Conservation (phyloP, 2,888 invertebrate species). For the Ernsta delagoae region DNA sequence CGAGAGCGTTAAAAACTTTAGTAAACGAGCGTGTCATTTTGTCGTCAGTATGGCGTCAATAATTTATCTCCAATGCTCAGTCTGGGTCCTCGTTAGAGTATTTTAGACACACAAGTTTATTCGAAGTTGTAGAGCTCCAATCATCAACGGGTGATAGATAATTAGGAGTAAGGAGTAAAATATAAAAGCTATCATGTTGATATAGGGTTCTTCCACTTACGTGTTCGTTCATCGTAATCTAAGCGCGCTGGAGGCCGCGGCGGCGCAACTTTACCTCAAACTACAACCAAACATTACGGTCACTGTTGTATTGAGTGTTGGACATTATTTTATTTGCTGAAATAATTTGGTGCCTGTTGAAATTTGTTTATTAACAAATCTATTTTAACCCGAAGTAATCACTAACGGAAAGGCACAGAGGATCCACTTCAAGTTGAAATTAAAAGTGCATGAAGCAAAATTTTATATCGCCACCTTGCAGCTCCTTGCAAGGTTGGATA, state of each 20-base stretch:
- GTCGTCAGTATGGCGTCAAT: background rate
- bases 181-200: conserved; percentile 1
- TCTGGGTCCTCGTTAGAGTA: no score
- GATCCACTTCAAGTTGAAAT: background rate
- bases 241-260: conserved; percentile 10
- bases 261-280: conserved; percentile 25
- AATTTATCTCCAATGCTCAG: background rate
- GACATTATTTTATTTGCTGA: conserved; percentile 1
- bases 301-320: conserved; percentile 5
- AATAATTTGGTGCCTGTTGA: no score
- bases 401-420: background rate
- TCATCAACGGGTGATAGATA: no score
- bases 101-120: no score
- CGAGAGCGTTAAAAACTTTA: no score
- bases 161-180: background rate
- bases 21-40: background rate
- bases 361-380: no score
- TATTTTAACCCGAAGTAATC: no score
- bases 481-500: background rate
- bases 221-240: conserved; percentile 10
- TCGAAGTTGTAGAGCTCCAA: no score
- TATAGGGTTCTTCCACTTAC: conserved; percentile 13
- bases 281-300: conserved; percentile 16
- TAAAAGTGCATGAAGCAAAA: background rate
- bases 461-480: background rate